phyloP scores from a whole-genome alignment of 2,888 invertebrate species.

The Lutraria lutraria region DNA sequence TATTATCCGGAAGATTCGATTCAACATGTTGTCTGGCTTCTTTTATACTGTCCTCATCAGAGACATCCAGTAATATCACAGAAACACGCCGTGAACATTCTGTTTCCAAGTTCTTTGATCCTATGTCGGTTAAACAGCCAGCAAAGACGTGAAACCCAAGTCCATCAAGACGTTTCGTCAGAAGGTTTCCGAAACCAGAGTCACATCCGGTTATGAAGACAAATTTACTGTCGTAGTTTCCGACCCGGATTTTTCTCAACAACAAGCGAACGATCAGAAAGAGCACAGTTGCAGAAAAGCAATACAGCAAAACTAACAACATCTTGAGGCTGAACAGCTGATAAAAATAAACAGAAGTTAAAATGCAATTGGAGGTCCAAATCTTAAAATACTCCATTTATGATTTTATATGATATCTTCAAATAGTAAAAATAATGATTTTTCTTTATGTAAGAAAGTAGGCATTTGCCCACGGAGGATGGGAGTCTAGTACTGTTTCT shows the following conservation, averaged over 20 bases:
- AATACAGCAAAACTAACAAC: background rate
- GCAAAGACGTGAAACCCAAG: conserved; percentile 75
- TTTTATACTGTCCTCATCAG: conserved; percentile 67
- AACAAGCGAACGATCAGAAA: conserved; percentile 40
- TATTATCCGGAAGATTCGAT: conserved; percentile 61
- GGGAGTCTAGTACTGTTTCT: too few species aligned
- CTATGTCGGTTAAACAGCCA: conserved; percentile 72
- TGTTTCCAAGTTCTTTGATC: conserved; percentile 59
- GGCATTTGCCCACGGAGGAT: too few species aligned
- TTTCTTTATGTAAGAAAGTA: too few species aligned
- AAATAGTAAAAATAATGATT: too few species aligned
- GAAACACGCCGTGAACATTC: conserved; percentile 61
- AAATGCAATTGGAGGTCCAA: too few species aligned
- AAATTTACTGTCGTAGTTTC: conserved; percentile 65
- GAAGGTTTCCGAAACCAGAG: conserved; percentile 76
- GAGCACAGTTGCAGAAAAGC: background rate
- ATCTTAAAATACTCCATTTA: too few species aligned
- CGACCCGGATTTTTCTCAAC: conserved; percentile 56
- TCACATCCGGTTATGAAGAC: conserved; percentile 82
- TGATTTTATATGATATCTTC: too few species aligned
- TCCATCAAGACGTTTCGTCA: conserved; percentile 73
- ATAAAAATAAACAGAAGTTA: background rate
- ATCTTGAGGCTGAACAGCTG: background rate
- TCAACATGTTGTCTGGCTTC: conserved; percentile 65
- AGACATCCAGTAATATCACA: conserved; percentile 71